Conservation (phyloP, 2,113 vertebrate species). For the Phrynosoma platyrhinos region DNA sequence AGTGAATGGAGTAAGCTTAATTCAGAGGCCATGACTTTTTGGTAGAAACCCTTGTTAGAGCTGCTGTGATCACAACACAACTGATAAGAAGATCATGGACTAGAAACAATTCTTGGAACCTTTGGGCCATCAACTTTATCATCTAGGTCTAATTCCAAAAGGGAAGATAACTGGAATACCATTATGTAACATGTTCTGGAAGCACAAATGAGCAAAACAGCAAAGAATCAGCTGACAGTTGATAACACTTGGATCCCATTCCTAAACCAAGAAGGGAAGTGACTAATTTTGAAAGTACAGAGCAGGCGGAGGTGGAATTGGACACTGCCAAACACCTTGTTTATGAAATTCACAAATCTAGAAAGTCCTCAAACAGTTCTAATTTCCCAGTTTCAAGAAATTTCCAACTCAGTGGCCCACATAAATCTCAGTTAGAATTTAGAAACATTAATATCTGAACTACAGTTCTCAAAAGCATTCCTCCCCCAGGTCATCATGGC, state of each 20-base stretch:
- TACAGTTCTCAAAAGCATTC: not conserved
- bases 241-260: not conserved
- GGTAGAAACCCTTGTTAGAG: no score
- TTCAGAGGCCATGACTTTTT: not conserved
- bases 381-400: not conserved
- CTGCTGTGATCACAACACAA: not conserved
- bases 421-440: not conserved
- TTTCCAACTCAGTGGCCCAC: not conserved
- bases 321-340: slow-evolving; percentile 5
- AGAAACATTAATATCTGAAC: no score
- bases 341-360: not conserved
- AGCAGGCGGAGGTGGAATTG: not conserved
- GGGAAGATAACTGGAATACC: not conserved
- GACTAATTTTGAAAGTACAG: slow-evolving; percentile 12
- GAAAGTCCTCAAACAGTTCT: not conserved
- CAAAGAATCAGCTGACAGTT: not conserved
- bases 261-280: slow-evolving; percentile 3
- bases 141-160: not conserved
- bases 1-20: not conserved
- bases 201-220: not conserved
- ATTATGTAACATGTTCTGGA: not conserved
- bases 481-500: not conserved
- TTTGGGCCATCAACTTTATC: accelerated
- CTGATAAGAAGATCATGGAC: not conserved
- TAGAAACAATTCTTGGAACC: not conserved